phyloP scores from a whole-genome alignment of 1,140 invertebrate species.

The Pseudomyrmex flavicornis region DNA sequence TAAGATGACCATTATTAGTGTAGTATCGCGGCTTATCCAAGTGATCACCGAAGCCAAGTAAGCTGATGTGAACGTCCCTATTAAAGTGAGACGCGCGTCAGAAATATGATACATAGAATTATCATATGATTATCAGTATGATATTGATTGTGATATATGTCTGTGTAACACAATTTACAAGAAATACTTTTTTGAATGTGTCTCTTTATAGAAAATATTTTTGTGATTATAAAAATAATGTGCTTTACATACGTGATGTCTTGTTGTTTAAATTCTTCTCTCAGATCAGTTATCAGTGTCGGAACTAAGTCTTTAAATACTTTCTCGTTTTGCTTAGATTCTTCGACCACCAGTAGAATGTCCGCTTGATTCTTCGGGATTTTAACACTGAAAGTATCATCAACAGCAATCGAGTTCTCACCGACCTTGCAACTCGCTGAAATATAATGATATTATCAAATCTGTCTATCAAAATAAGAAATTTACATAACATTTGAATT shows the following conservation, averaged over 20 bases:
- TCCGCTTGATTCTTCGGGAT: conserved; percentile 90
- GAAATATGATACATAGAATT: conserved; percentile 10
- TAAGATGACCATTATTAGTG: conserved; percentile 85
- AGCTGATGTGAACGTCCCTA: conserved; percentile 86
- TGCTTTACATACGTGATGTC: conserved; percentile 86
- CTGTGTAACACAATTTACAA: neutral
- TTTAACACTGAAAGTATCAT: conserved; percentile 88
- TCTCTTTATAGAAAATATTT: neutral
- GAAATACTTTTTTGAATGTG: too few species aligned
- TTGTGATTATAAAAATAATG: neutral
- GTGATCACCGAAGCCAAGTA: conserved; percentile 87
- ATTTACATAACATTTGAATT: neutral
- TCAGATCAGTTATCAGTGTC: conserved; percentile 82
- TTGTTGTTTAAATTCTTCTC: conserved; percentile 84
- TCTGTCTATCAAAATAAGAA: neutral
- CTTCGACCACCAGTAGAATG: conserved; percentile 90
- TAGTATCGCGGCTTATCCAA: conserved; percentile 86
- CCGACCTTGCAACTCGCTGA: conserved; percentile 87
- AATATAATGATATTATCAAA: conserved; percentile 36
- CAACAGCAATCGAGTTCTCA: conserved; percentile 84
- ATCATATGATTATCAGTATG: neutral
- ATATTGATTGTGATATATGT: neutral
- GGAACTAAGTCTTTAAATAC: conserved; percentile 84
- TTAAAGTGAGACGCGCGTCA: conserved; percentile 3
- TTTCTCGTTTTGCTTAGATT: conserved; percentile 82